These are phyloP conservation scores for Microdon myrmicae DNA, from an alignment of 2,888 invertebrate species.

Conservation along the genomic window DNA sequence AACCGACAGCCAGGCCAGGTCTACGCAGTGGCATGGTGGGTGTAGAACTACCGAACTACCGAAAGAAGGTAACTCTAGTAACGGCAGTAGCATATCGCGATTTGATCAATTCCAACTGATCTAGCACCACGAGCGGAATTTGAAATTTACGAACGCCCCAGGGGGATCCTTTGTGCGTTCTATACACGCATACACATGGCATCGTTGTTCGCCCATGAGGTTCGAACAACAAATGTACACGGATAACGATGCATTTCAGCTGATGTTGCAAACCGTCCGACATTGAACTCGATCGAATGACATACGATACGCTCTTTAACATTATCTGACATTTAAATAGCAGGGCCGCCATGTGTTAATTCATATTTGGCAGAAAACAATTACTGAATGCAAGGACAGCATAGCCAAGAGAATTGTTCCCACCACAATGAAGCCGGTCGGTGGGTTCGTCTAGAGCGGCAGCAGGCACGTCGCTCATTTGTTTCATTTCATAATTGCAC, in stretches of 20 bases:
- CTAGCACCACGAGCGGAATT: constrained; percentile 29
- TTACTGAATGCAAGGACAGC: constrained; percentile 3
- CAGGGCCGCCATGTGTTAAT: constrained; percentile 9
- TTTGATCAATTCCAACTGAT: constrained; percentile 20
- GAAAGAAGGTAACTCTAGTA: constrained; percentile 27
- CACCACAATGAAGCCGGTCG: constrained; percentile 23
- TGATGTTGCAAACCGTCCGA: constrained; percentile 18
- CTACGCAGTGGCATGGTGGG: constrained; percentile 24
- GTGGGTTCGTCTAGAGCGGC: background rate
- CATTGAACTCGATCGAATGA: constrained; percentile 38
- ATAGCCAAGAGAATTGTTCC: constrained; percentile 5
- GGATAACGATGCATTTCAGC: constrained; percentile 18
- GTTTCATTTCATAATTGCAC: constrained; percentile 48
- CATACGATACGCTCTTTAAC: constrained; percentile 42
- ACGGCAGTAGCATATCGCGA: constrained; percentile 40
- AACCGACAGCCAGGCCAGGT: background rate
- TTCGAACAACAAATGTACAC: constrained; percentile 8
- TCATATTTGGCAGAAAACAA: constrained; percentile 12
- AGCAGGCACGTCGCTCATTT: constrained; percentile 35
- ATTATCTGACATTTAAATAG: constrained; percentile 20
- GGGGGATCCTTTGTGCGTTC: constrained; percentile 43
- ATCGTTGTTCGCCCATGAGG: constrained; percentile 8
- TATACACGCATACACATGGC: constrained; percentile 41
- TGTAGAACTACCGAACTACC: constrained; percentile 24
- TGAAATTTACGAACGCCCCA: constrained; percentile 44